Base-by-base conservation (phyloP, 2,797 vertebrate species). In the Notolabrus celidotus region DNA sequence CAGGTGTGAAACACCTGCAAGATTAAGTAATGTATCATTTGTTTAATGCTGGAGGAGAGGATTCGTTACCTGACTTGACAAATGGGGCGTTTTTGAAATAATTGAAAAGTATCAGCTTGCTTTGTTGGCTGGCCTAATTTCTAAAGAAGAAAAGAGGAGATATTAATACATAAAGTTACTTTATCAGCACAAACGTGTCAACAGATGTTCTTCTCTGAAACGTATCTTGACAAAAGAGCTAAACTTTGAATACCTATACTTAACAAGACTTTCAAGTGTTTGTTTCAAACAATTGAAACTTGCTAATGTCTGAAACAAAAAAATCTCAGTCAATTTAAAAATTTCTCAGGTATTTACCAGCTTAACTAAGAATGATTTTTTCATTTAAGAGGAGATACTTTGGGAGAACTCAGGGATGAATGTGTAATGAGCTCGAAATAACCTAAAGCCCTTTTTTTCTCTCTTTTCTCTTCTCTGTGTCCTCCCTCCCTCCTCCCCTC, bases 401-500 rank as follows among this genome's bases (percentile, higher is more conserved):
- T 80, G 84, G 77, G 67, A 76, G 71, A 86, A 82, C 86, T 78
- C 74, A 73, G 80, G 82, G 87, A 92, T 91, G 87, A 89, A 92
- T 92, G 89, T 90, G 91, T 92, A 93, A 92, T 91, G 89, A 93
- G 91, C 90, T 91, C 52, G 83, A 93, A 93, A 93, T 93, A 93
- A 91, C 92, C 88, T 59, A 88, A 88, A 89, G 83, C 80, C 77
- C 73, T 76, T 85, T 87, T 51, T 51, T 86, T 82, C 79, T 82
- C 80, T 74, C 34, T 74, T 86, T 82, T 86, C 85, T 89, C 84
- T 66, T 77, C 82, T 90, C 74, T 79, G 68, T 88, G 83, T 91
- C 81, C 86, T 85, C 84, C 81, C 66, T 78, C 81, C 82, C 79
- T 77, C 86, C 88, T 82, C 84, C 81, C 74, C 72, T 71, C 70